Evolutionary conservation across 2,888 invertebrate genomes (phyloP).

Genomic region (Clostera curtula): DNA sequence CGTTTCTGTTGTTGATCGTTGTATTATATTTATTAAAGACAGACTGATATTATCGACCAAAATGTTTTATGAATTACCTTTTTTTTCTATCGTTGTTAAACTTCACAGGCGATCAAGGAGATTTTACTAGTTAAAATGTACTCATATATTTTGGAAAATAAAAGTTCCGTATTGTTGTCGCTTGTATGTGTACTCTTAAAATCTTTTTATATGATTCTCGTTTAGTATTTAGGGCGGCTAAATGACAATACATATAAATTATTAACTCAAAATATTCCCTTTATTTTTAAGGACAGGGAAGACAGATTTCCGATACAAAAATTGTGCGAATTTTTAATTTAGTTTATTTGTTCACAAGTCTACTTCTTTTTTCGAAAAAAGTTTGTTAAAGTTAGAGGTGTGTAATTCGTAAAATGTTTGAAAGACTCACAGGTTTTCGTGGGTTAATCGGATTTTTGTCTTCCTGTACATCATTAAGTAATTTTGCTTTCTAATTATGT

Average conservation of each 20-base stretch:
- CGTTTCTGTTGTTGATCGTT: too few relatives aligned
- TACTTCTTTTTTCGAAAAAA: slow-evolving; percentile 45
- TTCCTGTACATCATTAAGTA: slow-evolving; percentile 36
- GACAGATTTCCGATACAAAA: slow-evolving; percentile 29
- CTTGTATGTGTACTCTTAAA: slow-evolving; percentile 22
- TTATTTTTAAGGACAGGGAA: slow-evolving; percentile 38
- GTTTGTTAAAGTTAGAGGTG: slow-evolving; percentile 34
- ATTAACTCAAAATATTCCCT: slow-evolving; percentile 64
- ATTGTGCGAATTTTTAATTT: slow-evolving; percentile 27
- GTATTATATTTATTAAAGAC: slow-evolving; percentile 10
- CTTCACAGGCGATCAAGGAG: slow-evolving; percentile 6
- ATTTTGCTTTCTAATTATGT: slow-evolving; percentile 59
- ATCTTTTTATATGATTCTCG: slow-evolving; percentile 63
- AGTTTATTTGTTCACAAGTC: slow-evolving; percentile 22
- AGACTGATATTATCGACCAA: slow-evolving; percentile 18
- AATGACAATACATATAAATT: slow-evolving; percentile 71
- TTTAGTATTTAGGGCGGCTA: slow-evolving; percentile 73
- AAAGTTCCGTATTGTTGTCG: slow-evolving; percentile 11
- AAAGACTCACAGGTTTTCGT: slow-evolving; percentile 31
- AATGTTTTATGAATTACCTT: slow-evolving; percentile 6
- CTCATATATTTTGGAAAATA: slow-evolving; percentile 10
- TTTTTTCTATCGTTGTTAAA: slow-evolving; percentile 14
- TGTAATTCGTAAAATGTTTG: too few relatives aligned
- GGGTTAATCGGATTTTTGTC: slow-evolving; percentile 22
- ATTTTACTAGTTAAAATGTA: slow-evolving; percentile 10